Evolutionary conservation across 2,888 invertebrate species (phyloP).

Genomic region (Agriotes lineatus): DNA sequence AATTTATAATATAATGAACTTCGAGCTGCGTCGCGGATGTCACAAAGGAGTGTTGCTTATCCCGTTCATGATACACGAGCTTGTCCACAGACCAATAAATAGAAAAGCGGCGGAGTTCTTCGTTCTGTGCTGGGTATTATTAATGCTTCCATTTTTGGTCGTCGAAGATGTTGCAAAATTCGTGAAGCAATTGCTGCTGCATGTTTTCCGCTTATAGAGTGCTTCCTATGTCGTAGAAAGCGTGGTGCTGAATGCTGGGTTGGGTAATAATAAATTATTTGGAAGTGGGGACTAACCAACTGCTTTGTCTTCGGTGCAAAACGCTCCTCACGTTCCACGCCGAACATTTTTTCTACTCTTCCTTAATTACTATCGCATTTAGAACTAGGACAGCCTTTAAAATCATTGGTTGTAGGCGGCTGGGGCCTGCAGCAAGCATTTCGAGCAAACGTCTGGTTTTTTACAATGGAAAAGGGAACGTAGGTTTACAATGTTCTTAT

Average conservation of each 20-base stretch:
- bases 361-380: no score
- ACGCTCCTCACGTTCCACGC: no score
- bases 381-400: no score
- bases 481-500: no score
- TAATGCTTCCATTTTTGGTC: slow-evolving; percentile 9
- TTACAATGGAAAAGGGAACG: no score
- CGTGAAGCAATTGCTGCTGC: slow-evolving; percentile 3
- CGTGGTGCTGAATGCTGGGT: background rate
- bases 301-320: no score
- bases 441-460: no score
- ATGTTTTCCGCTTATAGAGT: slow-evolving; percentile 7
- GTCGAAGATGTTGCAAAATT: slow-evolving; percentile 9
- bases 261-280: slow-evolving; percentile 7
- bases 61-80: slow-evolving; percentile 11
- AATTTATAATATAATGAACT: slow-evolving; percentile 40
- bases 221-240: slow-evolving; percentile 12
- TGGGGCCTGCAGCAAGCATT: no score
- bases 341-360: no score
- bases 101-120: slow-evolving; percentile 1
- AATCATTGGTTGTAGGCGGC: no score
- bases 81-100: slow-evolving; percentile 10
- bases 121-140: slow-evolving; percentile 6
- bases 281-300: no score
- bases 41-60: slow-evolving; percentile 49
- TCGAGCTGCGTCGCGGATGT: slow-evolving; percentile 40